phyloP scores from a whole-genome alignment of 2,113 vertebrate genomes.

The Neoarius graeffei region DNA sequence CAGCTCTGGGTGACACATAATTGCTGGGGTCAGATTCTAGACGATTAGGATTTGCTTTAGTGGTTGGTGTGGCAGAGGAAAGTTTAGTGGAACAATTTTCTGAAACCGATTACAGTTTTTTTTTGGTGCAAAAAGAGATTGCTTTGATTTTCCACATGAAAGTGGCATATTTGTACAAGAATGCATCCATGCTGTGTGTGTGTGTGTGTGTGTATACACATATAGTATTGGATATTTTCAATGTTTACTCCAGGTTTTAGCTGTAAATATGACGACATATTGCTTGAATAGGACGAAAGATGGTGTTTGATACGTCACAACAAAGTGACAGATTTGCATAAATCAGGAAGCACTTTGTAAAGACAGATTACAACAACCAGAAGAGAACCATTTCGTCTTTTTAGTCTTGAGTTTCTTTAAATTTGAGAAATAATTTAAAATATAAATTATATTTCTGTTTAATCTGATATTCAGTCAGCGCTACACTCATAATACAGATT shows the following conservation, averaged over 20 bases:
- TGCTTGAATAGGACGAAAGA: neutral
- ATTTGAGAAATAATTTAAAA: neutral
- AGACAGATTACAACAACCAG: neutral
- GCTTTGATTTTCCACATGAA: conserved; percentile 62
- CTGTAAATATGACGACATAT: neutral
- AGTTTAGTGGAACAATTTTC: conserved; percentile 71
- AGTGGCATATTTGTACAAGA: conserved; percentile 37
- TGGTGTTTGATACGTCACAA: conserved; percentile 37
- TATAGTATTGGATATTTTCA: neutral
- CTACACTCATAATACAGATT: neutral
- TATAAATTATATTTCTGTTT: neutral
- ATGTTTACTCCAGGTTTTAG: neutral
- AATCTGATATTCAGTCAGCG: too few species aligned
- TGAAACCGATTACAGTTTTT: conserved; percentile 61
- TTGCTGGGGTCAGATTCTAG: conserved; percentile 62
- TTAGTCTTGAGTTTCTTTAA: neutral
- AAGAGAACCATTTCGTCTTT: neutral
- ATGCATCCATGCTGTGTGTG: conserved; percentile 7
- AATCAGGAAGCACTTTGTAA: neutral
- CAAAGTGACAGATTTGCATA: conserved; percentile 47
- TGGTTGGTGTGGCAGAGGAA: conserved; percentile 60
- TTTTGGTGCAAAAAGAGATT: conserved; percentile 48
- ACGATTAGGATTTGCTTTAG: conserved; percentile 63
- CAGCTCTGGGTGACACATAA: conserved; percentile 61
- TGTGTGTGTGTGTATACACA: too few species aligned